A percentile compares a stretch with the other conserved stretches of the same genome.
Conservation (phyloP, 2,113 vertebrate species). For the Lophochroa leadbeateri region DNA sequence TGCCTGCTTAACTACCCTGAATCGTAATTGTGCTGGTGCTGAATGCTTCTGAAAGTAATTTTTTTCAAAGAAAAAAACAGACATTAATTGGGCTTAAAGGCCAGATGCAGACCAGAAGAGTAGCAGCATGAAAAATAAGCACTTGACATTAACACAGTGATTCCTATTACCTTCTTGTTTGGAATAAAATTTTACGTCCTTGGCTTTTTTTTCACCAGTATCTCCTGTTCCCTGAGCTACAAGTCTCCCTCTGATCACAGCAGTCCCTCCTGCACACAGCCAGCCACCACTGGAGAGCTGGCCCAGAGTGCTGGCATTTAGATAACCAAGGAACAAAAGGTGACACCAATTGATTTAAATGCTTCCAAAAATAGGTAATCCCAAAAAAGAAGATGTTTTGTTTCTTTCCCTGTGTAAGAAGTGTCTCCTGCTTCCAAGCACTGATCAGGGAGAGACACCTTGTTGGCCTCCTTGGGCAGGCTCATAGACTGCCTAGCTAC, state of each 20-base stretch:
- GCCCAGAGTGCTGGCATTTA: rapidly evolving
- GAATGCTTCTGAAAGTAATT: neutral
- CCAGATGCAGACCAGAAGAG: neutral
- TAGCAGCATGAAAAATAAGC: neutral
- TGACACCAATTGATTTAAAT: neutral
- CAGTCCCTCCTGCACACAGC: neutral
- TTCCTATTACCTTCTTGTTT: neutral
- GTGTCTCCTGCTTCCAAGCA: neutral
- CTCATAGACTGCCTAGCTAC: neutral
- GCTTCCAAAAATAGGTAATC: neutral
- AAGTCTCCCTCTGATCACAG: neutral
- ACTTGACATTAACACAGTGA: neutral
- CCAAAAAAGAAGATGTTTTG: neutral
- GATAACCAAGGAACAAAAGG: neutral
- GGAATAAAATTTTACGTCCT: neutral
- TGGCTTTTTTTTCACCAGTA: neutral
- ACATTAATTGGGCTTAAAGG: neutral
- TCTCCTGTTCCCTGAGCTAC: neutral
- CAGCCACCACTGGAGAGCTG: neutral
- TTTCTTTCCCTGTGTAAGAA: neutral
- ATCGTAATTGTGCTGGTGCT: neutral
- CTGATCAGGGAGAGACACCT: rapidly evolving
- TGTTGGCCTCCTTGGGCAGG: neutral
- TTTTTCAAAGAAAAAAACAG: neutral
- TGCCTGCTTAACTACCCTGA: neutral